Percentiles rank a stretch among this genome's conserved stretches.
Conservation (phyloP, 2,113 vertebrate species). For the Camelus bactrianus region DNA sequence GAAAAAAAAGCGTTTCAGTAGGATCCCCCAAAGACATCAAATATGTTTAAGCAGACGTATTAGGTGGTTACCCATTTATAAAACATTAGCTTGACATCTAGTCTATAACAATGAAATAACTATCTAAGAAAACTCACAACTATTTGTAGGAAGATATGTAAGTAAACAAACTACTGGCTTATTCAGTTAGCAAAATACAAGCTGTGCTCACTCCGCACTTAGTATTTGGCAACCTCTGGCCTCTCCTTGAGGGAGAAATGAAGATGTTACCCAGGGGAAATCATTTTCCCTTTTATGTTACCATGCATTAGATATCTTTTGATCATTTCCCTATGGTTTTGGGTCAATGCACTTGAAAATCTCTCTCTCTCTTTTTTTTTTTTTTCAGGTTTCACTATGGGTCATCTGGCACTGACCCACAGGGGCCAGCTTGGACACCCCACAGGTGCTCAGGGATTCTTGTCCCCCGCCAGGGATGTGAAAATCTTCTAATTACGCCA, state of each 20-base stretch:
- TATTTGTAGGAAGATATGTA: background rate
- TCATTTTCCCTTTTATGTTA: background rate
- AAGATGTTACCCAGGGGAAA: background rate
- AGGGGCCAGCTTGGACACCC: no score
- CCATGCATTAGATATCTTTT: background rate
- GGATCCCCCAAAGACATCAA: background rate
- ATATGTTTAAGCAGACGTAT: background rate
- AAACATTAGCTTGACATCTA: constrained; percentile 33
- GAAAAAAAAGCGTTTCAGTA: background rate
- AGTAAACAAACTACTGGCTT: constrained; percentile 8
- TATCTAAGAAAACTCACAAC: constrained; percentile 14
- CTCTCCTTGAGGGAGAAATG: background rate
- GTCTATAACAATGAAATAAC: background rate
- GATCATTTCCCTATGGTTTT: background rate
- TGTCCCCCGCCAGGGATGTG: no score
- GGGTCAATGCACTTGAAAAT: background rate
- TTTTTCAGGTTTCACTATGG: no score
- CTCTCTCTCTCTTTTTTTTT: no score
- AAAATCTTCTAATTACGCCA: background rate
- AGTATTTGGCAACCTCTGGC: background rate
- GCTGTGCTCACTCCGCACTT: background rate
- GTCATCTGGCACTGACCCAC: no score
- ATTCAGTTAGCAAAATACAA: constrained; percentile 20
- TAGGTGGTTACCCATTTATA: background rate
- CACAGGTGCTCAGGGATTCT: no score